These are phyloP conservation scores for Creontiades dilutus DNA, from an alignment of 2,888 invertebrate genomes.

Conservation along the genomic window DNA sequence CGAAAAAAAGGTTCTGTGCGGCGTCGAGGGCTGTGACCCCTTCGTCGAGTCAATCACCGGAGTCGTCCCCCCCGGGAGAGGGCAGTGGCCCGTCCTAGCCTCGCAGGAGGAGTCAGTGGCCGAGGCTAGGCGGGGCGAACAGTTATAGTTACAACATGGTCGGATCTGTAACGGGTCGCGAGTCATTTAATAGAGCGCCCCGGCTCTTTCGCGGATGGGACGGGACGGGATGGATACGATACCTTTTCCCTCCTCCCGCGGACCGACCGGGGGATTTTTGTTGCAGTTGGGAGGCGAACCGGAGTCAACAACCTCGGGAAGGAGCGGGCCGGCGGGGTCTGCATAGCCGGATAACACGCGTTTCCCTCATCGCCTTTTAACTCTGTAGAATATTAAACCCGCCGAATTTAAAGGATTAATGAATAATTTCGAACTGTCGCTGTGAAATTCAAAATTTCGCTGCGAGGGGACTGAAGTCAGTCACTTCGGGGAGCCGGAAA, in stretches of 20 bases:
- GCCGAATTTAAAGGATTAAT: no score
- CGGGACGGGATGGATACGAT: neutral
- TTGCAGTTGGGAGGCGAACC: slow-evolving; percentile 10
- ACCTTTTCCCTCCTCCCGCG: neutral
- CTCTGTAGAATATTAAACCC: no score
- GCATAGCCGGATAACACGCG: neutral
- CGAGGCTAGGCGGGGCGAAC: slow-evolving; percentile 70
- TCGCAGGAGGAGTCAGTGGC: slow-evolving; percentile 1
- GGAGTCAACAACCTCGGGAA: slow-evolving; percentile 28
- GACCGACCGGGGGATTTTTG: slow-evolving; percentile 8
- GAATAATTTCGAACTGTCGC: no score
- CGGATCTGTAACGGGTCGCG: slow-evolving; percentile 65
- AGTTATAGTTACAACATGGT: slow-evolving; percentile 64
- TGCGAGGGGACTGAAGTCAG: no score
- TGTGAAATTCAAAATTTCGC: no score
- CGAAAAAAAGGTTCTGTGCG: neutral
- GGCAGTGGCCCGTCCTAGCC: neutral
- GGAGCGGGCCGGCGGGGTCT: neutral
- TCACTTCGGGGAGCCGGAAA: no score
- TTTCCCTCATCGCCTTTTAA: no score
- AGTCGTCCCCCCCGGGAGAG: slow-evolving; percentile 6
- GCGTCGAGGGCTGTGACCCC: slow-evolving; percentile 46
- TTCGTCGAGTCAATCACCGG: slow-evolving; percentile 63
- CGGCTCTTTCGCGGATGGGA: slow-evolving; percentile 4
- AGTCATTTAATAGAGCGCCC: slow-evolving; percentile 59